These are phyloP conservation scores for Myripristis jacobus DNA, from an alignment of 2,797 vertebrate genomes.

Conservation along the genomic window DNA sequence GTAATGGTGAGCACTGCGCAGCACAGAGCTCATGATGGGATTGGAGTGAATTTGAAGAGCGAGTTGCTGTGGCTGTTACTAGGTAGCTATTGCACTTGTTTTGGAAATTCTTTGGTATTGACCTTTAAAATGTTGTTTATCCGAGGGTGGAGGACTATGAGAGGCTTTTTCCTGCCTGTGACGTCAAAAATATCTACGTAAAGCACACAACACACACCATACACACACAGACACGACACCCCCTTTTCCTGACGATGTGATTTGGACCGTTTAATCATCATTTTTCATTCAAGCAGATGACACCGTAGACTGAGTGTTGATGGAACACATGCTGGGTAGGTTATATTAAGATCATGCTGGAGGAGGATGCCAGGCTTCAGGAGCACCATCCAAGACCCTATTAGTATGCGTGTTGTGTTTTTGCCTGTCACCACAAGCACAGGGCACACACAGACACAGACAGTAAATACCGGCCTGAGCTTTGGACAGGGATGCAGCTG, in stretches of 20 bases:
- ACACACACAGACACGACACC: neutral
- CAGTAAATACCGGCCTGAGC: slow-evolving; percentile 37
- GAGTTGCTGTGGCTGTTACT: neutral
- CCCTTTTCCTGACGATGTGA: slow-evolving; percentile 3
- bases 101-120: slow-evolving; percentile 4
- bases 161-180: neutral
- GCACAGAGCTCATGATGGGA: neutral
- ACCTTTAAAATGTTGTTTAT: slow-evolving; percentile 13
- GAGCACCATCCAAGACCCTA: slow-evolving; percentile 38
- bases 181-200: slow-evolving; percentile 12
- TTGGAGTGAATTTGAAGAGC: neutral
- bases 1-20: slow-evolving; percentile 16
- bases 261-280: slow-evolving; percentile 33
- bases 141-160: neutral
- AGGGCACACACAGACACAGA: slow-evolving; percentile 32
- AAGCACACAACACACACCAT: slow-evolving; percentile 14
- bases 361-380: slow-evolving; percentile 46
- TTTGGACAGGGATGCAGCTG: slow-evolving; percentile 39
- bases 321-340: slow-evolving; percentile 50
- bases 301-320: slow-evolving; percentile 30
- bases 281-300: slow-evolving; percentile 36
- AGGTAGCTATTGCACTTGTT: neutral
- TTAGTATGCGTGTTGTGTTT: slow-evolving; percentile 72
- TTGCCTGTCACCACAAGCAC: slow-evolving; percentile 51
- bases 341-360: slow-evolving; percentile 65